phyloP scores from a whole-genome alignment of 2,888 invertebrate species.

The Drosophila multiciliata region DNA sequence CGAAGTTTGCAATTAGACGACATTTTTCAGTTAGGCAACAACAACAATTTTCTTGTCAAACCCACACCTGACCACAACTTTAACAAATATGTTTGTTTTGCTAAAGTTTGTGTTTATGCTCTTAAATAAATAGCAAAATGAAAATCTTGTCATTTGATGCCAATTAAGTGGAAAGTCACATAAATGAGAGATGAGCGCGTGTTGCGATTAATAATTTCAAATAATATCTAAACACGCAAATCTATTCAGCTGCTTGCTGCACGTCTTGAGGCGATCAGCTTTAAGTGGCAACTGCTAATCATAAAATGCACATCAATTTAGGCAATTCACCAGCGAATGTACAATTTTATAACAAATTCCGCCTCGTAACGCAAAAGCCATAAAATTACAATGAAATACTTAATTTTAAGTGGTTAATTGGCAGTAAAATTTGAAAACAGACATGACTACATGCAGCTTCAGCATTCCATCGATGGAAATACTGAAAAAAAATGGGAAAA shows the following conservation, averaged over 20 bases:
- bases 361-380: not conserved
- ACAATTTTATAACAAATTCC: slow-evolving; percentile 25
- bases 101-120: not conserved
- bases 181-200: slow-evolving; percentile 21
- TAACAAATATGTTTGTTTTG: slow-evolving; percentile 33
- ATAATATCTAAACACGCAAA: not conserved
- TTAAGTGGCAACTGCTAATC: slow-evolving; percentile 14
- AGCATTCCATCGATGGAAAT: not conserved
- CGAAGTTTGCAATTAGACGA: slow-evolving; percentile 57
- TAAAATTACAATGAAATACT: slow-evolving; percentile 35
- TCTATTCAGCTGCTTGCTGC: not conserved
- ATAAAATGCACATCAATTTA: slow-evolving; percentile 31
- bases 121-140: slow-evolving; percentile 41
- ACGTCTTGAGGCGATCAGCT: not conserved
- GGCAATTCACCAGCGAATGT: not conserved
- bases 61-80: slow-evolving; percentile 60
- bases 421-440: slow-evolving; percentile 16
- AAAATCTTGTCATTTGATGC: slow-evolving; percentile 68
- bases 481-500: not conserved
- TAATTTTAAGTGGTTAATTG: slow-evolving; percentile 25
- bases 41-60: slow-evolving; percentile 35
- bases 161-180: slow-evolving; percentile 54
- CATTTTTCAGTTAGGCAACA: slow-evolving; percentile 50
- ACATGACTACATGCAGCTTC: not conserved
- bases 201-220: slow-evolving; percentile 33